Evolutionary conservation across 2,888 invertebrate species (phyloP).

Genomic region (Orthosia gracilis): DNA sequence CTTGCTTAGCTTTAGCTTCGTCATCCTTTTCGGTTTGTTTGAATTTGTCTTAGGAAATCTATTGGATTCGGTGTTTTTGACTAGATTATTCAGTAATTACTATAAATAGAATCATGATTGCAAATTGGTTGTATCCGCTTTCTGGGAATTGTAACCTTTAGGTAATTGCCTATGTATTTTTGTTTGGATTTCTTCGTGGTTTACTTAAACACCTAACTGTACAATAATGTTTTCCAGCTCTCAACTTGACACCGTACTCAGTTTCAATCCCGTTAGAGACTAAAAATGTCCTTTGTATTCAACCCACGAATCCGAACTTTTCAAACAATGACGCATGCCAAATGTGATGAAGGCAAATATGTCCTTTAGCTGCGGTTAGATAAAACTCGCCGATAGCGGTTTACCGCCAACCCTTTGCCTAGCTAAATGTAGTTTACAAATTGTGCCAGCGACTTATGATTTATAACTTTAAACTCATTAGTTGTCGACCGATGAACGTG

Average conservation of each 20-base stretch:
- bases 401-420: conserved; percentile 7
- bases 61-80: conserved; percentile 37
- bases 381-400: conserved; percentile 25
- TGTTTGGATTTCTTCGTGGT: neutral
- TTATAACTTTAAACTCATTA: conserved; percentile 49
- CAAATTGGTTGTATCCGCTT: conserved; percentile 42
- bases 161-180: conserved; percentile 19
- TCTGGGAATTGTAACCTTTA: conserved; percentile 40
- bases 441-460: conserved; percentile 27
- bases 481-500: conserved; percentile 24
- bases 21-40: conserved; percentile 50
- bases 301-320: conserved; percentile 61
- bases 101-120: conserved; percentile 30
- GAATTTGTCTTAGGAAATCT: conserved; percentile 43
- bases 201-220: conserved; percentile 1
- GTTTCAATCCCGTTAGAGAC: conserved; percentile 54
- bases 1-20: conserved; percentile 49
- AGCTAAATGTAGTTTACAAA: conserved; percentile 16
- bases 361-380: conserved; percentile 42
- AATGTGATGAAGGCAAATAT: conserved; percentile 44
- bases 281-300: conserved; percentile 55
- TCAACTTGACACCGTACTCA: conserved; percentile 21
- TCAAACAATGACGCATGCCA: conserved; percentile 46
- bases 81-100: conserved; percentile 41
- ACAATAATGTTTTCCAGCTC: conserved; percentile 14